Evolutionary conservation across 2,113 vertebrate species (phyloP).

Genomic region (Rana temporaria): DNA sequence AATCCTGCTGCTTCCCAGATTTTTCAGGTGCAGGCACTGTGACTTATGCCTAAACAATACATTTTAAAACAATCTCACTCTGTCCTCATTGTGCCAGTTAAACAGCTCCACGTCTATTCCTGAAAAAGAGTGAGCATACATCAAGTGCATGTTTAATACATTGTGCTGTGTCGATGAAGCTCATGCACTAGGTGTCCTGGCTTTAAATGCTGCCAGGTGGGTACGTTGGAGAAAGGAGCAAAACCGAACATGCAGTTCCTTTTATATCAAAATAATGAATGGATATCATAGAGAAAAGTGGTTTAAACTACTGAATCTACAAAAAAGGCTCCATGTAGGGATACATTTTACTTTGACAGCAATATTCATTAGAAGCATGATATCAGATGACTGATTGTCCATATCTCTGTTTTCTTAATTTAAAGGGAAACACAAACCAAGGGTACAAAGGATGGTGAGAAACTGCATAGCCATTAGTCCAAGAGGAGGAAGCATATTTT

Average conservation of each 20-base stretch:
- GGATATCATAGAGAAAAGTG: not conserved
- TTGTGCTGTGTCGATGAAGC: constrained; percentile 33
- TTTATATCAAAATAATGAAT: not conserved
- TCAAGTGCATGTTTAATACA: constrained; percentile 46
- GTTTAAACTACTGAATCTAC: too few species aligned
- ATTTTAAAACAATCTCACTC: constrained; percentile 49
- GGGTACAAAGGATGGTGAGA: too few species aligned
- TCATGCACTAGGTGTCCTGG: constrained; percentile 19
- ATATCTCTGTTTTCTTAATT: too few species aligned
- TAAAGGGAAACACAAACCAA: too few species aligned
- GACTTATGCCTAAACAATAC: constrained; percentile 56
- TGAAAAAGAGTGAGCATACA: constrained; percentile 27
- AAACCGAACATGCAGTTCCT: not conserved
- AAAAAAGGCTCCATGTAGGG: too few species aligned
- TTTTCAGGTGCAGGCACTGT: constrained; percentile 53
- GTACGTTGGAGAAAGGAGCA: not conserved
- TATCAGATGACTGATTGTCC: too few species aligned
- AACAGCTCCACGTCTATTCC: constrained; percentile 34
- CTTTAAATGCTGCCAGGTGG: constrained; percentile 41
- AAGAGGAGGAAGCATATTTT: too few species aligned
- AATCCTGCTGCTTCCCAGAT: constrained; percentile 47
- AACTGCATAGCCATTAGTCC: too few species aligned
- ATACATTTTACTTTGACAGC: too few species aligned
- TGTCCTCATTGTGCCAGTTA: constrained; percentile 56
- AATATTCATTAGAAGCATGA: too few species aligned